A percentile compares a stretch with the other conserved stretches of the same genome.
phyloP scores from a whole-genome alignment of 2,113 vertebrate genomes.

The Lampris megalopsis region DNA sequence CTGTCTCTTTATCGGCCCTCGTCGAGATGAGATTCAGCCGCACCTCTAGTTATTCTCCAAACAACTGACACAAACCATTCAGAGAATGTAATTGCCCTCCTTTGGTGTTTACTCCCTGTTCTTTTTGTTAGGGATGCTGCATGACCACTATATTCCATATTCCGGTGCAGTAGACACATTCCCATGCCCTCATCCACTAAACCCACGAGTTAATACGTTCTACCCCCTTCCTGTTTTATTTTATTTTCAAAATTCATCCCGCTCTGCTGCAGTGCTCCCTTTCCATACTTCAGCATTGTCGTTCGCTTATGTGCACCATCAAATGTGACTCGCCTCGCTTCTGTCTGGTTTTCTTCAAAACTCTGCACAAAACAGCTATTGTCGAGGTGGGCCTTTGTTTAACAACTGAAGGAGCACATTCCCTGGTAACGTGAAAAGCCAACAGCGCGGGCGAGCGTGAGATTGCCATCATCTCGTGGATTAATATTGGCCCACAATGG shows the following conservation, averaged over 20 bases:
- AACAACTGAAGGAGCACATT: slow-evolving; percentile 24
- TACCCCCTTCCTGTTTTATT: neutral
- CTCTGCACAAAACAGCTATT: neutral
- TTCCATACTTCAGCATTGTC: slow-evolving; percentile 1
- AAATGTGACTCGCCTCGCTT: neutral
- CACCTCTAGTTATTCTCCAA: slow-evolving; percentile 20
- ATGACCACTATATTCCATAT: slow-evolving; percentile 9
- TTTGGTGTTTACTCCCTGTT: slow-evolving; percentile 9
- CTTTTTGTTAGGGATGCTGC: neutral
- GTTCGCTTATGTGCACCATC: neutral
- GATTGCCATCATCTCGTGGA: slow-evolving; percentile 47
- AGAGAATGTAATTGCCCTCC: slow-evolving; percentile 12
- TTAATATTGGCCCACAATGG: slow-evolving; percentile 50
- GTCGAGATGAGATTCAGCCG: slow-evolving; percentile 1
- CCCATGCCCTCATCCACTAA: neutral
- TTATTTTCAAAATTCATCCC: slow-evolving; percentile 1
- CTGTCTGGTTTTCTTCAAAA: neutral
- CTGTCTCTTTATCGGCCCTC: neutral
- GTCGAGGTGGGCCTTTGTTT: slow-evolving; percentile 16
- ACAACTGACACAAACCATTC: slow-evolving; percentile 26
- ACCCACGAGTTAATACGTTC: neutral
- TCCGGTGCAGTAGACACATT: slow-evolving; percentile 1
- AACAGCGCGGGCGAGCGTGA: slow-evolving; percentile 21
- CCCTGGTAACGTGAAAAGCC: slow-evolving; percentile 27
- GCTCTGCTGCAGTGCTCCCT: neutral